Evolutionary conservation across 2,797 vertebrate species (phyloP).

Genomic region (Notamacropus eugenii): DNA sequence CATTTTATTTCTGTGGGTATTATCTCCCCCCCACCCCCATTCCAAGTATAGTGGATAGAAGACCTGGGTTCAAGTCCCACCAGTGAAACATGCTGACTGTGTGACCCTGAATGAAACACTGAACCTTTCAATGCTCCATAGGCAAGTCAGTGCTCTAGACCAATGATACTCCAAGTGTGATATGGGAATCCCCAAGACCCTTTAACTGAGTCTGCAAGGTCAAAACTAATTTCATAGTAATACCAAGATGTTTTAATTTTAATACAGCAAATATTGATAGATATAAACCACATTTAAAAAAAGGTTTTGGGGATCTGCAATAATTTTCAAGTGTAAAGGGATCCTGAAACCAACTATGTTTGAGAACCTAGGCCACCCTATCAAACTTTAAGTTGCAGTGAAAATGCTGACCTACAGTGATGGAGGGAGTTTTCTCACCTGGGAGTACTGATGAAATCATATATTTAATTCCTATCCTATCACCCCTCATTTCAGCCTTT

Average conservation of each 20-base stretch:
- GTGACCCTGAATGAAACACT: background rate
- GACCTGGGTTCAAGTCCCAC: background rate
- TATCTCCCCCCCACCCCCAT: background rate
- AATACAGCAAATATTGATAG: background rate
- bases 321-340: background rate
- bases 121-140: background rate
- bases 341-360: background rate
- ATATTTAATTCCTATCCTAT: background rate
- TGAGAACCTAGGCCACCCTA: background rate
- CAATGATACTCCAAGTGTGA: background rate
- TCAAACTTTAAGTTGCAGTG: background rate
- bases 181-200: background rate
- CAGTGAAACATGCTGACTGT: background rate
- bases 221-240: background rate
- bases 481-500: background rate
- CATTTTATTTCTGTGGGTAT: constrained; percentile 1
- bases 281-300: background rate
- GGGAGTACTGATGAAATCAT: background rate
- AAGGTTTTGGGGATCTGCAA: background rate
- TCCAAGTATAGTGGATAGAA: background rate
- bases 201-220: background rate
- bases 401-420: background rate
- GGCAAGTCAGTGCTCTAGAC: background rate
- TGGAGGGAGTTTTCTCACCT: background rate
- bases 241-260: background rate